Evolutionary conservation across 1,140 invertebrate species (phyloP), one percentile per base, ranked within the genome.

Genomic region (Idris sp.): DNA sequence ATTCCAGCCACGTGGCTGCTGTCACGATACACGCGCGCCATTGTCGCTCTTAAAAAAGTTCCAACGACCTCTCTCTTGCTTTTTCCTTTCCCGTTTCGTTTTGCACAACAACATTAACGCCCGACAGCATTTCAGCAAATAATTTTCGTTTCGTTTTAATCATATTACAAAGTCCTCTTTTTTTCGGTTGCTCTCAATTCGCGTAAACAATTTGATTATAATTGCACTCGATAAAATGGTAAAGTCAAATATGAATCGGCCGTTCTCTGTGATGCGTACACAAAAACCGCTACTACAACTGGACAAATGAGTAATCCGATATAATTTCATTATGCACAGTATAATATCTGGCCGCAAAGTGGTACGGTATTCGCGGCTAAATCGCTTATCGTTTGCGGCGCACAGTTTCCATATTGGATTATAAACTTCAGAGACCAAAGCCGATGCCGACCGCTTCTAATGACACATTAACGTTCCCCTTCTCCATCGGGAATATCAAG

Each of bases 351-450:
- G 74, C 79, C 78, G 74, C 77, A 83, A 85, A 87, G 82, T 84
- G 83, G 78, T 79, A 36, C 61, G 53, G 79, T 74, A 54, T 76
- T 65, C 72, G 82, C 77, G 81, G 83, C 76, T 65, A 82, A 79
- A 86, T 80, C 84, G 84, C 83, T 86, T 83, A 83, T 79, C 81
- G 77, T 79, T 82, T 82, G 81, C 51, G 78, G 79, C 58, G 15
- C 13, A 49, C 72, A 76, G 73, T 78, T 58, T 73, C 79, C 77
- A 80, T 83, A 86, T 87, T 86, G 81, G 83, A 87, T 86, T 86
- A 87, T 86, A 79, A 87, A 86, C 82, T 85, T 85, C 81, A 83
- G 79, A 84, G 81, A 82, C 74, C 82, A 68, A 79, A 80, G 73
- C 77, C 72, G 76, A 73, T 77, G 74, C 68, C 61, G 71, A 38